Evolutionary conservation across 2,797 vertebrate genomes (phyloP), one percentile per base, ranked within the genome.

Genomic region (Dermochelys coriacea): DNA sequence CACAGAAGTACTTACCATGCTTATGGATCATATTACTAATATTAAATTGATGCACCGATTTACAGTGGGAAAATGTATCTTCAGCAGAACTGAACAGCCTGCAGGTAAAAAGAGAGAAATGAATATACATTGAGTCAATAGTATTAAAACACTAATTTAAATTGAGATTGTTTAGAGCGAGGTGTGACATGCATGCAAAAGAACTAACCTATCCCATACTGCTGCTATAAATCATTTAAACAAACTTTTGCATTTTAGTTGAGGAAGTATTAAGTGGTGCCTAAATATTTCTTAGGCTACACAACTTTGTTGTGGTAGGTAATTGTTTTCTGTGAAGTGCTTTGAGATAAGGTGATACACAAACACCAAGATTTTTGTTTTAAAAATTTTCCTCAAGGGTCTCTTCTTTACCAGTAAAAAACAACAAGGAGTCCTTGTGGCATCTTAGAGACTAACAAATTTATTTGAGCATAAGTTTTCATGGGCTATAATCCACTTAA

Each of bases 31-130:
- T 80, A 23, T 97, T 97, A 41, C 96, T 97, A 8, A 99, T 87
- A 90, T 94, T 97, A 94, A 99, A 96, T 2, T 97, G 97, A 96
- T 99, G 99, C 19, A 99, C 98, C 7, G 93, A 82, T 51, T 97
- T 95, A 97, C 99, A 99, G 94, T 99, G 99, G 83, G 98, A 98
- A 95, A 99, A 98, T 0, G 97, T 98, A 85, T 97, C 98, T 86
- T 98, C 85, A 16, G 99, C 98, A 47, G 98, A 99, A 82, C 23
- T 86, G 31, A 99, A 98, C 75, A 95, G 89, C 97, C 99, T 99
- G 94, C 19, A 41, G 68, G 18, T 41, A 71, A 71, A 71, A 71
- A 71, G n/a, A 71, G 19, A 37, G n/a, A 41, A 5, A 41, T 37
- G n/a, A 71, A 71, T 71, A 71, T 71, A 41, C 11, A 71, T 1